phyloP scores from a whole-genome alignment of 2,113 vertebrate genomes.

The Pterophyllum scalare region DNA sequence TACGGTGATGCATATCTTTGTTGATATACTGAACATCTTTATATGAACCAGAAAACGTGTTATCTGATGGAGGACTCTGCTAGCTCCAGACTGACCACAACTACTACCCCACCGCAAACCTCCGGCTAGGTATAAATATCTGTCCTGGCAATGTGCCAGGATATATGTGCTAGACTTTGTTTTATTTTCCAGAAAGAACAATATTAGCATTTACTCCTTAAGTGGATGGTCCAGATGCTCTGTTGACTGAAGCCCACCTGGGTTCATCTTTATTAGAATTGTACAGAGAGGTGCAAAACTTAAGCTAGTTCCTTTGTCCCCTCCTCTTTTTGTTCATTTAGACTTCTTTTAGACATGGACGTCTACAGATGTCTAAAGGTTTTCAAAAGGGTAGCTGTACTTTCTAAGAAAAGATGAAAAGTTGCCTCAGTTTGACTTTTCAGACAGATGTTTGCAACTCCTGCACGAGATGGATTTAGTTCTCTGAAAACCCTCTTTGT shows the following conservation, averaged over 20 bases:
- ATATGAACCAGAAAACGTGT: slow-evolving; percentile 91
- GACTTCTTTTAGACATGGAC: slow-evolving; percentile 30
- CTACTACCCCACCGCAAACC: slow-evolving; percentile 31
- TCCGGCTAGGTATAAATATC: slow-evolving; percentile 69
- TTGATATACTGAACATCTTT: slow-evolving; percentile 82
- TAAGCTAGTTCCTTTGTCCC: slow-evolving; percentile 13
- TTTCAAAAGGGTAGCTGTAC: slow-evolving; percentile 28
- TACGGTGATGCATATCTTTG: slow-evolving; percentile 82
- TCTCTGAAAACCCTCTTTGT: slow-evolving; percentile 71
- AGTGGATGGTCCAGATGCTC: slow-evolving; percentile 47
- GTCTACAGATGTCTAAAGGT: slow-evolving; percentile 15
- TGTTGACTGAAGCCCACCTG: slow-evolving; percentile 51
- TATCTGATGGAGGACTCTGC: slow-evolving; percentile 86
- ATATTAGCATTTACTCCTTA: slow-evolving; percentile 64
- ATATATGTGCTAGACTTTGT: slow-evolving; percentile 65
- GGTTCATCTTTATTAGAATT: slow-evolving; percentile 30
- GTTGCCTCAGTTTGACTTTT: slow-evolving; percentile 68
- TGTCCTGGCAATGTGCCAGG: slow-evolving; percentile 63
- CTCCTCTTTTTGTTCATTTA: slow-evolving; percentile 11
- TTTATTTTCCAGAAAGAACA: slow-evolving; percentile 66
- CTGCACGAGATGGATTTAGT: slow-evolving; percentile 75
- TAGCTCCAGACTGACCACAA: slow-evolving; percentile 79
- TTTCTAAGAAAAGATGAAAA: slow-evolving; percentile 61
- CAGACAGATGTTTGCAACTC: slow-evolving; percentile 76
- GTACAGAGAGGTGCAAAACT: not conserved